Conservation (phyloP, 2,888 invertebrate species). For the Polydrusus cervinus region DNA sequence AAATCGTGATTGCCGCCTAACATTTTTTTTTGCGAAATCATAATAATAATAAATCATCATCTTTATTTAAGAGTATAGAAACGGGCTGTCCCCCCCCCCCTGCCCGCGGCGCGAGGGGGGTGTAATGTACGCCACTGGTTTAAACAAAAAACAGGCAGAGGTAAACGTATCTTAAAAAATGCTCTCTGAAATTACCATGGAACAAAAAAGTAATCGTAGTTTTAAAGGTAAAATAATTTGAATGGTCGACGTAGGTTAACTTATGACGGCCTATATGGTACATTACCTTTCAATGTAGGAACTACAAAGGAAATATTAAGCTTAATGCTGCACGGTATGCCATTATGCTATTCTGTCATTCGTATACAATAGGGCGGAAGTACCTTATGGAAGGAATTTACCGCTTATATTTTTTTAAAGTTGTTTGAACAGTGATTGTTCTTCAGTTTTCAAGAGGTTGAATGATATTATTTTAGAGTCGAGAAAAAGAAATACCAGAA, state of each 20-base stretch:
- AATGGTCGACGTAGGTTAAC: conserved; percentile 15
- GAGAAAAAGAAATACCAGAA: background rate
- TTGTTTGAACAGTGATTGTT: conserved; percentile 18
- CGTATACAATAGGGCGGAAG: conserved; percentile 47
- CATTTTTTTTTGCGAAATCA: too few relatives aligned
- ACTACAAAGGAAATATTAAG: conserved; percentile 42
- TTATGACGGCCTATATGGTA: conserved; percentile 44
- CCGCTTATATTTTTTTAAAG: conserved; percentile 19
- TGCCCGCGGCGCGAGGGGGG: too few relatives aligned
- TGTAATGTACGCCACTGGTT: too few relatives aligned
- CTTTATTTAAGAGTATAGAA: too few relatives aligned
- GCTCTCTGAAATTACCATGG: background rate
- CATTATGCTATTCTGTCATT: conserved; percentile 47
- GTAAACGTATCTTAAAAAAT: too few relatives aligned
- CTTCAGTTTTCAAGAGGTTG: conserved; percentile 4
- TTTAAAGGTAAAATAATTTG: conserved; percentile 30
- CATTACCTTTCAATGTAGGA: conserved; percentile 49
- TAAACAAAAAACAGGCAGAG: too few relatives aligned
- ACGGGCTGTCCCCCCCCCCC: too few relatives aligned
- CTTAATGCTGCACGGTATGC: conserved; percentile 36
- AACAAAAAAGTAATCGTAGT: background rate
- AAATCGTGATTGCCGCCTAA: too few relatives aligned
- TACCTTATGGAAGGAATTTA: conserved; percentile 33
- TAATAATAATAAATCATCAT: too few relatives aligned
- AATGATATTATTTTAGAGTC: conserved; percentile 2